Percentiles rank a stretch among this genome's conserved stretches.
These are phyloP conservation scores for Andricus curvator DNA, from an alignment of 2,888 invertebrate genomes.

Conservation along the genomic window DNA sequence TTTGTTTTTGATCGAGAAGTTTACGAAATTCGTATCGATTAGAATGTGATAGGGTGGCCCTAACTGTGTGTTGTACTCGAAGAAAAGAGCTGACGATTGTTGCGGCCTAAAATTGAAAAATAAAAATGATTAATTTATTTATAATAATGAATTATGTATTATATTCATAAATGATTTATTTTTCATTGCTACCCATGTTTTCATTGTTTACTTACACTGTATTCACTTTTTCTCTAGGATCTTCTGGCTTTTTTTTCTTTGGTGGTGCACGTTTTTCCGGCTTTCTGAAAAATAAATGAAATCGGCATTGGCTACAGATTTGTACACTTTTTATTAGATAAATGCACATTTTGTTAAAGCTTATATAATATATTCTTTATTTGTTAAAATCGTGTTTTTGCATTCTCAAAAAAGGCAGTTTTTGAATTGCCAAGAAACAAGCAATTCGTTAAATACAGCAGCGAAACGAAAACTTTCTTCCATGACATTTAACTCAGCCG, in stretches of 20 bases:
- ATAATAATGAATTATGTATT: slow-evolving; percentile 5
- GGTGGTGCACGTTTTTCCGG: slow-evolving; percentile 84
- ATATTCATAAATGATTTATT: neutral
- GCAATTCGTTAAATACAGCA: neutral
- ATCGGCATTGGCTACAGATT: neutral
- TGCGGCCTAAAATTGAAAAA: slow-evolving; percentile 81
- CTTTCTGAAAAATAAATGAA: slow-evolving; percentile 80
- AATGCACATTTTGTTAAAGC: no score
- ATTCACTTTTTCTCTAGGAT: slow-evolving; percentile 87
- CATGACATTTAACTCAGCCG: neutral
- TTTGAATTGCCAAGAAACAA: neutral
- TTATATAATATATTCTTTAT: neutral
- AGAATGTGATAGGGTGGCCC: slow-evolving; percentile 99
- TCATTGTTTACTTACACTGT: slow-evolving; percentile 81
- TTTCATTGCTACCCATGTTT: neutral
- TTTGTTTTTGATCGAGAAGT: slow-evolving; percentile 98
- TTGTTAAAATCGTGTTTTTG: neutral
- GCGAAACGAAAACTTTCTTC: neutral
- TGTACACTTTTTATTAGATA: slow-evolving; percentile 34
- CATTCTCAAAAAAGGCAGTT: neutral
- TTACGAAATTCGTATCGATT: slow-evolving; percentile 98
- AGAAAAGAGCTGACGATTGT: slow-evolving; percentile 95
- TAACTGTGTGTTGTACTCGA: slow-evolving; percentile 97
- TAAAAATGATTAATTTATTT: slow-evolving; percentile 1
- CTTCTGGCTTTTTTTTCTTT: slow-evolving; percentile 85